Evolutionary conservation across 2,888 invertebrate genomes (phyloP).

Genomic region (Neoitamus cyanurus): DNA sequence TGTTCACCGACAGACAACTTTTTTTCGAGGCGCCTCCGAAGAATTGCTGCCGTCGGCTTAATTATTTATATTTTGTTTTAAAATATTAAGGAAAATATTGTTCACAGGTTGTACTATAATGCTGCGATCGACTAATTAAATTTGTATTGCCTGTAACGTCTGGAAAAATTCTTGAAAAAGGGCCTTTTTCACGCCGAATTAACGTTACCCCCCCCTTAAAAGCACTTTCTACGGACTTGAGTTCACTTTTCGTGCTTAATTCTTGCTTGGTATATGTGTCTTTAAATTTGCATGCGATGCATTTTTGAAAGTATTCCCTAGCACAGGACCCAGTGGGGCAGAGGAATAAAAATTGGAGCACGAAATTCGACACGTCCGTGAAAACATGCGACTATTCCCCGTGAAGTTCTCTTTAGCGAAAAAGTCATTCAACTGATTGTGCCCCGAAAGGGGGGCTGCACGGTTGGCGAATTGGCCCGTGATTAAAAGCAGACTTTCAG

Average conservation of each 20-base stretch:
- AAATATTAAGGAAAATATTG: too few relatives aligned
- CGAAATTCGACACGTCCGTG: background rate
- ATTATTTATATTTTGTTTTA: too few relatives aligned
- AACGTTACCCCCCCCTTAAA: too few relatives aligned
- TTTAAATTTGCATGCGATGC: conserved; percentile 24
- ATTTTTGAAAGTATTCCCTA: background rate
- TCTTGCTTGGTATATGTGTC: background rate
- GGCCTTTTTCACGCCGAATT: too few relatives aligned
- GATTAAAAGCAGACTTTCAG: background rate
- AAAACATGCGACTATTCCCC: background rate
- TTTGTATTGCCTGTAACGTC: too few relatives aligned
- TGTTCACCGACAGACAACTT: too few relatives aligned
- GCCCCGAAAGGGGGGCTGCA: background rate
- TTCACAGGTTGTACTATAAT: too few relatives aligned
- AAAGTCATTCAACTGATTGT: background rate
- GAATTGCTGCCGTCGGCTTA: too few relatives aligned
- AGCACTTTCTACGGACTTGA: background rate
- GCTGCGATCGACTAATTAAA: too few relatives aligned
- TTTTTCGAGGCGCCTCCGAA: too few relatives aligned
- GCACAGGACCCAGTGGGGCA: background rate
- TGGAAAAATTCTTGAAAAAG: too few relatives aligned
- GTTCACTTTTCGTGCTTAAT: background rate
- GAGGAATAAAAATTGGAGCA: background rate
- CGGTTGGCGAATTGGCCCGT: background rate
- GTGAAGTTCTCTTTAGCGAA: background rate